Conservation (phyloP, 1,140 invertebrate species). For the Carposina sasakii region DNA sequence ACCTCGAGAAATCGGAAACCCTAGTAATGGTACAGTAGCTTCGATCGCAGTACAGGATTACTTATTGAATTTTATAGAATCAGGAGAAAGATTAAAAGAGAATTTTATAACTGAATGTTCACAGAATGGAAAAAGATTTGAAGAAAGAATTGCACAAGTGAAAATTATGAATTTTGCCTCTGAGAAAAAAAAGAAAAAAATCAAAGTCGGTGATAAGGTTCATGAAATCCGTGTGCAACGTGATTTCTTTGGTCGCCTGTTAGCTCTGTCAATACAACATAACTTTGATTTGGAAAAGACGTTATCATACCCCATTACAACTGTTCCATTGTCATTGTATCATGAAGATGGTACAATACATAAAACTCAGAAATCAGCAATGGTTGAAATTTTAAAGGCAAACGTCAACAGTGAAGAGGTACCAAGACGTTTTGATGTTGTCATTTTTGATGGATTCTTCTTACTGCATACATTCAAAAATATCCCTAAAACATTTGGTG, state of each 20-base stretch:
- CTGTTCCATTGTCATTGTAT: too few relatives aligned
- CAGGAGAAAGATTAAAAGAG: conserved; percentile 13
- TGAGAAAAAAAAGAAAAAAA: conserved; percentile 19
- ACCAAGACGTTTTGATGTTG: too few relatives aligned
- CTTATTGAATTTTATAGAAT: conserved; percentile 22
- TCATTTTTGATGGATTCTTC: conserved; percentile 42
- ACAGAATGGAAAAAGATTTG: conserved; percentile 6
- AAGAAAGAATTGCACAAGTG: conserved; percentile 13
- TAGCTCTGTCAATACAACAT: conserved; percentile 18
- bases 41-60: conserved; percentile 16
- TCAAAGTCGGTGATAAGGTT: conserved; percentile 14
- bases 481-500: conserved; percentile 34
- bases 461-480: conserved; percentile 37
- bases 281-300: conserved; percentile 22
- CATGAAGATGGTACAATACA: conserved; percentile 24
- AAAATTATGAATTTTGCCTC: conserved; percentile 15
- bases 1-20: too few relatives aligned
- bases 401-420: conserved; percentile 5
- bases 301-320: too few relatives aligned
- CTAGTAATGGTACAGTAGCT: too few relatives aligned
- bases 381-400: conserved; percentile 16
- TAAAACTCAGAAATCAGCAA: conserved; percentile 23
- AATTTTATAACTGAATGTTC: conserved; percentile 20
- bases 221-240: conserved; percentile 21
- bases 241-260: conserved; percentile 28